Evolutionary conservation across 2,797 vertebrate genomes (phyloP).

Genomic region (Karalla daura): DNA sequence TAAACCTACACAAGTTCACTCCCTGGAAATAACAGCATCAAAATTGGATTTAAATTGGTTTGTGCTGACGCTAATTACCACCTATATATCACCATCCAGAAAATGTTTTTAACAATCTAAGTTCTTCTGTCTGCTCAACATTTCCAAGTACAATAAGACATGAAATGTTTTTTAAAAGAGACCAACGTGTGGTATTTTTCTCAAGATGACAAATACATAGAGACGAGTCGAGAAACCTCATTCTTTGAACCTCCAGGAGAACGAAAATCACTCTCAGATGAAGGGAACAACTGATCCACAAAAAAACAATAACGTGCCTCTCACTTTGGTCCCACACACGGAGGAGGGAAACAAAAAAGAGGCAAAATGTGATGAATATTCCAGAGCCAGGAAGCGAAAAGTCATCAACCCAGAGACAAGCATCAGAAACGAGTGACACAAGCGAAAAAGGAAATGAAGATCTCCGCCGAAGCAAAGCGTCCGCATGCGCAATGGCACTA

Average conservation of each 20-base stretch:
- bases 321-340: not conserved
- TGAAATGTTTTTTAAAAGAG: not conserved
- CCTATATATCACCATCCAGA: too few relatives aligned
- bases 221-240: not conserved
- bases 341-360: not conserved
- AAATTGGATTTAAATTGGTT: not conserved
- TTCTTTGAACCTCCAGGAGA: not conserved
- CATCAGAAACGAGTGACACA: conserved; percentile 42
- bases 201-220: not conserved
- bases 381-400: conserved; percentile 24
- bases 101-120: too few relatives aligned
- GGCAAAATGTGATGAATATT: conserved; percentile 42
- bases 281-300: not conserved
- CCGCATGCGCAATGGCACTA: conserved; percentile 24
- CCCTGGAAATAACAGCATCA: not conserved
- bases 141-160: not conserved
- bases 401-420: conserved; percentile 37
- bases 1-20: not conserved
- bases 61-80: too few relatives aligned
- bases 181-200: not conserved
- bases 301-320: not conserved
- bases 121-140: too few relatives aligned
- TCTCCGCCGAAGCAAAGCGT: conserved; percentile 47
- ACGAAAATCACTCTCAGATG: not conserved
- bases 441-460: conserved; percentile 60